Evolutionary conservation across 1,140 invertebrate species (phyloP).

Genomic region (Drosophila malerkotliana): DNA sequence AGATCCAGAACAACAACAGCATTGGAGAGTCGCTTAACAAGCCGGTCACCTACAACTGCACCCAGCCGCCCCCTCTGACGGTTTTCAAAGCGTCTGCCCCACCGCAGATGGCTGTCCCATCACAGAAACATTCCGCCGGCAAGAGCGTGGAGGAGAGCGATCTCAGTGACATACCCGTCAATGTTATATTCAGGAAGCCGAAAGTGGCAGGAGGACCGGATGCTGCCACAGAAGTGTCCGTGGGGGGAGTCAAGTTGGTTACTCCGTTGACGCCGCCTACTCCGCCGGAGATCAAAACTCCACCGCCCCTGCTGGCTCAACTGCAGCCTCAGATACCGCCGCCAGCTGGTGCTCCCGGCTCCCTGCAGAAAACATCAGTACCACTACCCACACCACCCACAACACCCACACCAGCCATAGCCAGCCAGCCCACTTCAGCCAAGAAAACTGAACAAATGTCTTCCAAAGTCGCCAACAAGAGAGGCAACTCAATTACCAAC

Average conservation of each 20-base stretch:
- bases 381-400: not conserved
- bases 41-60: slow-evolving; percentile 45
- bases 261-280: slow-evolving; percentile 59
- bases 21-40: slow-evolving; percentile 46
- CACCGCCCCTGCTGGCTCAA: slow-evolving; percentile 33
- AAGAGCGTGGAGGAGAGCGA: slow-evolving; percentile 59
- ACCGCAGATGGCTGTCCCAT: slow-evolving; percentile 4
- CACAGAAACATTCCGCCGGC: slow-evolving; percentile 74
- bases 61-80: slow-evolving; percentile 68
- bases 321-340: slow-evolving; percentile 16
- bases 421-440: slow-evolving; percentile 17
- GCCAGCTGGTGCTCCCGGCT: slow-evolving; percentile 7
- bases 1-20: slow-evolving; percentile 25
- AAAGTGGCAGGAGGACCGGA: slow-evolving; percentile 6
- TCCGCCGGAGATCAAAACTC: slow-evolving; percentile 31
- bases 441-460: slow-evolving; percentile 68
- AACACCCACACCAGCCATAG: slow-evolving; percentile 1
- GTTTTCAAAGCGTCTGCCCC: slow-evolving; percentile 46
- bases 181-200: slow-evolving; percentile 79
- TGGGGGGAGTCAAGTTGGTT: slow-evolving; percentile 42
- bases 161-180: slow-evolving; percentile 81
- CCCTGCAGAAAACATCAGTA: not conserved
- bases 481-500: slow-evolving; percentile 34
- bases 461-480: slow-evolving; percentile 70
- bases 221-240: not conserved